Evolutionary conservation across 2,797 vertebrate genomes (phyloP).

Genomic region (Pithecia hirsuta): DNA sequence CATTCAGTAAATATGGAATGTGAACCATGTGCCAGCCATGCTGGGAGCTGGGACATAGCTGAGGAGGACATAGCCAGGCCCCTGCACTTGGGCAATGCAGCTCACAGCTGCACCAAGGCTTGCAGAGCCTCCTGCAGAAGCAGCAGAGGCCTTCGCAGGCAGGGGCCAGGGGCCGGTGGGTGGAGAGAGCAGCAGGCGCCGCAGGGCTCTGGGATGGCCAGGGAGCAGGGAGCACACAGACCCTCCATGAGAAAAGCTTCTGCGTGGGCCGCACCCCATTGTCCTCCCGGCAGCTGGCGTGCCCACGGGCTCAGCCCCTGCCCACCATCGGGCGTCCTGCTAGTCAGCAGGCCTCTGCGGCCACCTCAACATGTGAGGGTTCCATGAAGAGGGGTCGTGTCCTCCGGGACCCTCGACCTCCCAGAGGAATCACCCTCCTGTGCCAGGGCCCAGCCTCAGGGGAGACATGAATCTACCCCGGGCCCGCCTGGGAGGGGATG

Average conservation of each 20-base stretch:
- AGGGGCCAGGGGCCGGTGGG: not conserved
- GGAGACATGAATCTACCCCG: not conserved
- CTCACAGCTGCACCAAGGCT: not conserved
- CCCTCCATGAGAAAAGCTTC: not conserved
- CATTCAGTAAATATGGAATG: not conserved
- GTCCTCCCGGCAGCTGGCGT: not conserved
- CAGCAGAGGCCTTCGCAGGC: too few species aligned
- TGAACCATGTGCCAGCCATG: not conserved
- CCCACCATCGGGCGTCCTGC: not conserved
- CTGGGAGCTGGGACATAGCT: not conserved
- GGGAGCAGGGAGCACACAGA: not conserved
- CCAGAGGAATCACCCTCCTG: not conserved
- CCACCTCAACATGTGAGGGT: not conserved
- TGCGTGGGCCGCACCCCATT: not conserved
- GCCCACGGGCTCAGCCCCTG: rapidly evolving
- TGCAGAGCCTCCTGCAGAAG: too few species aligned
- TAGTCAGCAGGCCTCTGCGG: not conserved
- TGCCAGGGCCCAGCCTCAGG: not conserved
- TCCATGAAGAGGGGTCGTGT: not conserved
- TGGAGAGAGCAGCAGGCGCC: not conserved
- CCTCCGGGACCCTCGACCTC: not conserved
- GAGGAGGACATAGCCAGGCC: not conserved
- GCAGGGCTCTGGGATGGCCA: not conserved
- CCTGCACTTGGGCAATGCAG: not conserved
- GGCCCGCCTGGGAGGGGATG: not conserved